Conservation (phyloP, 2,797 vertebrate genomes). For the Philypnodon macrostomus region DNA sequence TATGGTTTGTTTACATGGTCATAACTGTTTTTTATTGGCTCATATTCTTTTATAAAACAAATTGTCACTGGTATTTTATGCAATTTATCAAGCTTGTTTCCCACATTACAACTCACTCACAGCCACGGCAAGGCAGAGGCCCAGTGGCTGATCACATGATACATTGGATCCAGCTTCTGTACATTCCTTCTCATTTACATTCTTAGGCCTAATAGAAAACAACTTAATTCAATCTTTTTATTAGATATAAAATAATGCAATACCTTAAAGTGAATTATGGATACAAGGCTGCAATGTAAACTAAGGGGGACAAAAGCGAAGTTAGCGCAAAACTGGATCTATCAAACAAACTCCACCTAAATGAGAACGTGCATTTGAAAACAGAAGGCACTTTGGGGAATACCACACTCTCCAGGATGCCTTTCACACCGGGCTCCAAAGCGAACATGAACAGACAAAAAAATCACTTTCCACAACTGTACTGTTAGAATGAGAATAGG, state of each 20-base stretch:
- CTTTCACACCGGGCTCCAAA: slow-evolving; percentile 65
- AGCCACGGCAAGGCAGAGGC: background rate
- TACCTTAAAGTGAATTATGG: slow-evolving; percentile 38
- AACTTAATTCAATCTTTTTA: slow-evolving; percentile 29
- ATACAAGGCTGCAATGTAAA: slow-evolving; percentile 20
- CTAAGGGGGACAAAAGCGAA: slow-evolving; percentile 40
- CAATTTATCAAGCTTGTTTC: background rate
- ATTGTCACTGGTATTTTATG: background rate
- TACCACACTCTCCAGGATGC: slow-evolving; percentile 49
- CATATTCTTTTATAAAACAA: background rate
- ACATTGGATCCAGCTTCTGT: background rate
- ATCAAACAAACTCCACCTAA: slow-evolving; percentile 57
- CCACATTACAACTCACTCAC: background rate
- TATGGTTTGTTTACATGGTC: background rate
- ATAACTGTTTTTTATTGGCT: background rate
- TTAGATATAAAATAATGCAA: slow-evolving; percentile 22
- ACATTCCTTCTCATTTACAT: slow-evolving; percentile 28
- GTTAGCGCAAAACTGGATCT: slow-evolving; percentile 49
- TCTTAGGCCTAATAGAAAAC: slow-evolving; percentile 3
- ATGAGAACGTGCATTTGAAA: slow-evolving; percentile 65
- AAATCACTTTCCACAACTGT: slow-evolving; percentile 50
- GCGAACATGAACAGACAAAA: slow-evolving; percentile 59
- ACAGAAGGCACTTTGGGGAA: slow-evolving; percentile 60
- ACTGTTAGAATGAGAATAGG: slow-evolving; percentile 40
- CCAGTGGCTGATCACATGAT: slow-evolving; percentile 16